A percentile compares a stretch with the other conserved stretches of the same genome.
phyloP scores from a whole-genome alignment of 2,113 vertebrate species.

The Corynorhinus townsendii region DNA sequence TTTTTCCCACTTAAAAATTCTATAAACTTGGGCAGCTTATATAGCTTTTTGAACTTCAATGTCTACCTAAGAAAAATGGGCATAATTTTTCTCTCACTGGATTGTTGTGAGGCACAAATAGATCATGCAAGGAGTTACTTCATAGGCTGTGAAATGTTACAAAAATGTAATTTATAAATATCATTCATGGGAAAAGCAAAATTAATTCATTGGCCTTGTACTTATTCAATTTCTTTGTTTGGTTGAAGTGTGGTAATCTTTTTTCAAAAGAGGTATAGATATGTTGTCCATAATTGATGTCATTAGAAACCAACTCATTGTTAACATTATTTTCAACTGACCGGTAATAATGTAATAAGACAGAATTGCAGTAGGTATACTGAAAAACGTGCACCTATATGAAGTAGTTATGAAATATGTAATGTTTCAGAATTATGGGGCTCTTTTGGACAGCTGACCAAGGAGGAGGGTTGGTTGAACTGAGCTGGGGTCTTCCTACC shows the following conservation, averaged over 20 bases:
- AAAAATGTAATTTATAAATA: not conserved
- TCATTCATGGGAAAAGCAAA: not conserved
- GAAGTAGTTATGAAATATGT: not conserved
- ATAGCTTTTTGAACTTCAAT: not conserved
- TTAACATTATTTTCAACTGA: conserved; percentile 2
- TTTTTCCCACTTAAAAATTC: not conserved
- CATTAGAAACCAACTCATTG: not conserved
- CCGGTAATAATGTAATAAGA: not conserved
- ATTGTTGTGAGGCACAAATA: not conserved
- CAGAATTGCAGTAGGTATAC: not conserved
- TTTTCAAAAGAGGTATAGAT: not conserved
- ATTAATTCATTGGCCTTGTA: not conserved
- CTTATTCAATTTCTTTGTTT: not conserved
- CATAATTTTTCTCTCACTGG: not conserved
- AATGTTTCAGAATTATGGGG: not conserved
- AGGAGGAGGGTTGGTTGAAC: not conserved
- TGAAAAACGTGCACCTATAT: not conserved
- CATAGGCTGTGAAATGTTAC: not conserved
- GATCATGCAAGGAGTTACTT: not conserved
- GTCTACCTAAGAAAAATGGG: not conserved
- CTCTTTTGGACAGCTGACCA: not conserved
- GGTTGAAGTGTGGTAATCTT: not conserved
- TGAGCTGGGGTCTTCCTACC: not conserved
- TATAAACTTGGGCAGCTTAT: not conserved
- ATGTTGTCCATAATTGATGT: not conserved